phyloP scores from a whole-genome alignment of 2,888 invertebrate species.

The Xylota sylvarum region DNA sequence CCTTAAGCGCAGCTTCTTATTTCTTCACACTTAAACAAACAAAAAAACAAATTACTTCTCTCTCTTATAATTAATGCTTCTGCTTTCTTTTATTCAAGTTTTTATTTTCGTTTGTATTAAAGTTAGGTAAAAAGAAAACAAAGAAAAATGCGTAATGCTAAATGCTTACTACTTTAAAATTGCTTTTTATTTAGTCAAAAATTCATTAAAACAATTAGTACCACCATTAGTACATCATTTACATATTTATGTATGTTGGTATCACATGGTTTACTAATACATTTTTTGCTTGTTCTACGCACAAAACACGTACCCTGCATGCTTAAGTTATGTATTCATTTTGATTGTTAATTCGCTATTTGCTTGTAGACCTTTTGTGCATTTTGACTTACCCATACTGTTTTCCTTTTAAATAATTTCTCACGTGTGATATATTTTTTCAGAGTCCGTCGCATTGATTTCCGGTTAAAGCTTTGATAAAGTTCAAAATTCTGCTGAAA shows the following conservation, averaged over 20 bases:
- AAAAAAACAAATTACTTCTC: constrained; percentile 32
- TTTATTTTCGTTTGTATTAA: constrained; percentile 18
- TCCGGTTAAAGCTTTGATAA: constrained; percentile 83
- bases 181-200: constrained; percentile 10
- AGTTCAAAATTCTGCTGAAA: constrained; percentile 80
- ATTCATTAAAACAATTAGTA: not conserved
- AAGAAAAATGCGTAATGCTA: constrained; percentile 14
- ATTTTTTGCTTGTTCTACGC: not conserved
- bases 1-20: constrained; percentile 44
- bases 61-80: constrained; percentile 72
- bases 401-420: constrained; percentile 33
- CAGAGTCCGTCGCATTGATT: constrained; percentile 83
- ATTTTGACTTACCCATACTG: constrained; percentile 5
- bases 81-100: constrained; percentile 52
- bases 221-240: not conserved
- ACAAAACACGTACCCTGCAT: not conserved
- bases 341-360: not conserved
- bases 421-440: constrained; percentile 76
- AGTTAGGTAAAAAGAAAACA: constrained; percentile 42
- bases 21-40: constrained; percentile 33
- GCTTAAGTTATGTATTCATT: not conserved
- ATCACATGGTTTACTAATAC: not conserved
- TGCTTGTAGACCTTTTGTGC: constrained; percentile 12
- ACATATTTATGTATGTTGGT: not conserved
- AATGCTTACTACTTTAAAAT: constrained; percentile 34